Conservation (phyloP, 2,888 invertebrate species). For the Ernsta delagoae region DNA sequence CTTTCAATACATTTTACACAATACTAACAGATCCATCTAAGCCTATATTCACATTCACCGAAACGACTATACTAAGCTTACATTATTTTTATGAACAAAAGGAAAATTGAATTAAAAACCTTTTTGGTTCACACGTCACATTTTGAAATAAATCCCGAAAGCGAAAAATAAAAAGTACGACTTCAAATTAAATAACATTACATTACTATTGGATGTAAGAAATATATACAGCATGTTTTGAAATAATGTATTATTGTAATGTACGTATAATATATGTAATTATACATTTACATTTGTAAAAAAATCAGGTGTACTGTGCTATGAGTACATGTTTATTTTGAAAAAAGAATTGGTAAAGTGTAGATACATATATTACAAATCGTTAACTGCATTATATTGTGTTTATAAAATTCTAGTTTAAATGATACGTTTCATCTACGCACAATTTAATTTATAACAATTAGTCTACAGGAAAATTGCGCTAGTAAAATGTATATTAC, state of each 20-base stretch:
- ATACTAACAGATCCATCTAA: slow-evolving; percentile 13
- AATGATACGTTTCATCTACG: slow-evolving; percentile 10
- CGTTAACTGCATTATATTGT: background rate
- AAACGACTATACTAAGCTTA: slow-evolving; percentile 23
- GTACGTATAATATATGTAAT: background rate
- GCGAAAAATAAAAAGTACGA: slow-evolving; percentile 1
- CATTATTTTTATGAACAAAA: slow-evolving; percentile 1
- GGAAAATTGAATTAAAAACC: background rate
- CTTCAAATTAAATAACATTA: too few relatives aligned
- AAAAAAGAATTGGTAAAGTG: background rate
- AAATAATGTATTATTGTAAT: slow-evolving; percentile 6
- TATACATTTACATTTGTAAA: background rate
- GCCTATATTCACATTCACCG: slow-evolving; percentile 23
- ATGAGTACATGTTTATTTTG: background rate
- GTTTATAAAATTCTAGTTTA: background rate
- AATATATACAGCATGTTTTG: slow-evolving; percentile 14
- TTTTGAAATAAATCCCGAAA: background rate
- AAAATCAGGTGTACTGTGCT: background rate
- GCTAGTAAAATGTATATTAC: slow-evolving; percentile 19
- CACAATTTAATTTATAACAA: slow-evolving; percentile 2
- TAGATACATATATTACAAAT: slow-evolving; percentile 4
- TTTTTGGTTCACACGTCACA: slow-evolving; percentile 17
- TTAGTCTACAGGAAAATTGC: slow-evolving; percentile 9
- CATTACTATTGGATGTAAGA: background rate
- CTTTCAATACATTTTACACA: background rate